A percentile compares a stretch with the other conserved stretches of the same genome.
phyloP scores from a whole-genome alignment of 2,888 invertebrate genomes.

The Ceramica pisi region DNA sequence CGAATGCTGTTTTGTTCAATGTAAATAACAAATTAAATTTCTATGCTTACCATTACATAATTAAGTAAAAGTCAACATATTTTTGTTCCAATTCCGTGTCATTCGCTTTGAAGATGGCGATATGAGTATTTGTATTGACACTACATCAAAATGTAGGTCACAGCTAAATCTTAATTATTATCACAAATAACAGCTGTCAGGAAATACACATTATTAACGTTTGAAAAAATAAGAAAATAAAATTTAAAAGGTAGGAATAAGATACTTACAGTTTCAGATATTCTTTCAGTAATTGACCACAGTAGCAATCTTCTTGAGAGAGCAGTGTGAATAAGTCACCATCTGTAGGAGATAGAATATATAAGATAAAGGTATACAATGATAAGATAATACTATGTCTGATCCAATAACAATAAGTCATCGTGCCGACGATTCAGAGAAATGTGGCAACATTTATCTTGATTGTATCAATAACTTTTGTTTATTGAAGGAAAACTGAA shows the following conservation, averaged over 20 bases:
- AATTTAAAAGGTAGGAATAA: not conserved
- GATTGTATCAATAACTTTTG: conserved; percentile 3
- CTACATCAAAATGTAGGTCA: too few relatives aligned
- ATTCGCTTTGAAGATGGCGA: too few relatives aligned
- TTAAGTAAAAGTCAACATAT: too few relatives aligned
- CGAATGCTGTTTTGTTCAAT: too few relatives aligned
- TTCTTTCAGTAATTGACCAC: not conserved
- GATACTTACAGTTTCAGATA: conserved; percentile 23
- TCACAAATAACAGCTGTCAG: too few relatives aligned
- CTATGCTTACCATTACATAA: too few relatives aligned
- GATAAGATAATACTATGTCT: conserved; percentile 27
- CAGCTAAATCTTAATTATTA: not conserved
- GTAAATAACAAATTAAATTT: too few relatives aligned
- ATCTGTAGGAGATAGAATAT: conserved; percentile 12
- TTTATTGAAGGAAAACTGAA: not conserved
- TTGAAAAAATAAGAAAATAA: not conserved
- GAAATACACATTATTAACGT: not conserved
- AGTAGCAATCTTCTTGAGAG: not conserved
- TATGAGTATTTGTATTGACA: too few relatives aligned
- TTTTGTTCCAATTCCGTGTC: too few relatives aligned
- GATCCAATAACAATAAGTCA: conserved; percentile 15
- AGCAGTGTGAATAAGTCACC: not conserved
- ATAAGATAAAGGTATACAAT: conserved; percentile 18
- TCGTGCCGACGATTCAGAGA: conserved; percentile 30
- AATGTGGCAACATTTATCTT: conserved; percentile 38